Conservation (phyloP, 2,113 vertebrate species). For the Picathartes gymnocephalus region DNA sequence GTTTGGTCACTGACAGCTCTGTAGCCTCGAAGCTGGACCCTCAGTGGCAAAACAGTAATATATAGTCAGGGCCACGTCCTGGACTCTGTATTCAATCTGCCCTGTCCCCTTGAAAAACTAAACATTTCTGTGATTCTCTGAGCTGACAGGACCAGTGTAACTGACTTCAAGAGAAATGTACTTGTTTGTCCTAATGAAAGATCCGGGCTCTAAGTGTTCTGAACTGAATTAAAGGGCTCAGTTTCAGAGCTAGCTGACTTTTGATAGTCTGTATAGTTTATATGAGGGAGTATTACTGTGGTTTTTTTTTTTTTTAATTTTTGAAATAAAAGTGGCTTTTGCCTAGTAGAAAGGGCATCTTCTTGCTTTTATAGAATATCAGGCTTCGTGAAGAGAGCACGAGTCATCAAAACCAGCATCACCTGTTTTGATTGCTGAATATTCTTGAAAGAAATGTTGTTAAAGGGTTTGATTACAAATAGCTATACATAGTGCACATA, state of each 20-base stretch:
- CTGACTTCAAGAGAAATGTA: not conserved
- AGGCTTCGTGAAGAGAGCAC: not conserved
- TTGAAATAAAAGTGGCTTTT: not conserved
- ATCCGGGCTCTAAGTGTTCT: not conserved
- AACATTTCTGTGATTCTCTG: not conserved
- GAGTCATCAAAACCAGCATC: not conserved
- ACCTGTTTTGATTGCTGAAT: not conserved
- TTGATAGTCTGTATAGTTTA: not conserved
- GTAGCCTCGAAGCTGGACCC: constrained; percentile 9
- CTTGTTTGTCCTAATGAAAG: not conserved
- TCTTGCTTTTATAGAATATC: not conserved
- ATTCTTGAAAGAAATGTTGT: not conserved
- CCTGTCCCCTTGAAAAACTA: not conserved
- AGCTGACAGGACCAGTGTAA: not conserved
- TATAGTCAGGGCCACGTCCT: not conserved
- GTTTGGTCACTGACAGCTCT: constrained; percentile 48
- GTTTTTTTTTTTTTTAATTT: not conserved
- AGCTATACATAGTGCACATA: not conserved
- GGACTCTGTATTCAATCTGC: not conserved
- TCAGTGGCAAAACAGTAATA: constrained; percentile 8
- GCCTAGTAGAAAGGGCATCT: not conserved
- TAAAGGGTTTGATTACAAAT: not conserved
- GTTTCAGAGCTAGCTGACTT: not conserved
- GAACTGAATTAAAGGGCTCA: not conserved
- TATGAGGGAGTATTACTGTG: not conserved